phyloP scores from a whole-genome alignment of 2,888 invertebrate genomes.

The Imbricaverruca yamaguchii region DNA sequence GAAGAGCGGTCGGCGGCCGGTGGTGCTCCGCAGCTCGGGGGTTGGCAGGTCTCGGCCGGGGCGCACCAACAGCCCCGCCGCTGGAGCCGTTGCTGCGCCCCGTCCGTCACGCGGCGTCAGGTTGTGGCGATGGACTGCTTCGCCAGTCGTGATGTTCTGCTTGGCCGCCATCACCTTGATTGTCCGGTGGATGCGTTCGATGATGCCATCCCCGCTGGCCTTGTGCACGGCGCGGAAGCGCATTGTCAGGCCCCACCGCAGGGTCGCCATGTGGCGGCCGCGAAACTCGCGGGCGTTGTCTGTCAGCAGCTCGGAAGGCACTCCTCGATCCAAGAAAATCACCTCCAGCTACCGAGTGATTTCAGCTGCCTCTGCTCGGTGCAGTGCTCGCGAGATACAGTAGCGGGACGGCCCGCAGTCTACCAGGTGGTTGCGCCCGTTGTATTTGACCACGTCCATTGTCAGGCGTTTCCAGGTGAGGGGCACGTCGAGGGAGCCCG shows the following conservation, averaged over 20 bases:
- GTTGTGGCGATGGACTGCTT: not conserved
- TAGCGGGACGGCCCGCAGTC: not conserved
- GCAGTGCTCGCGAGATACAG: not conserved
- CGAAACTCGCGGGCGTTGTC: not conserved
- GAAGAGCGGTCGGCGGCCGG: not conserved
- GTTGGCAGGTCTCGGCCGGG: too few relatives aligned
- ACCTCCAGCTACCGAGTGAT: not conserved
- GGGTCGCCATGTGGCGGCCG: not conserved
- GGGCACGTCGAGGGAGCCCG: not conserved
- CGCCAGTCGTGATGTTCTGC: not conserved
- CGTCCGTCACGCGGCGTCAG: too few relatives aligned
- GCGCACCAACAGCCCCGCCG: not conserved
- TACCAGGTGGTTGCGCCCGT: not conserved
- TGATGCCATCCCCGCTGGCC: slow-evolving; percentile 24
- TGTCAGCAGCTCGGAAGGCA: not conserved
- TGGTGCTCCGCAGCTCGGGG: not conserved
- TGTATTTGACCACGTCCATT: not conserved
- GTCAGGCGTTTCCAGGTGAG: not conserved
- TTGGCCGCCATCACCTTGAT: too few relatives aligned
- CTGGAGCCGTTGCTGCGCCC: too few relatives aligned
- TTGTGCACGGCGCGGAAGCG: slow-evolving; percentile 23
- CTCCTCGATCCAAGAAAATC: not conserved
- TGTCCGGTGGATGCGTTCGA: slow-evolving; percentile 20
- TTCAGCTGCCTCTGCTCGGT: not conserved
- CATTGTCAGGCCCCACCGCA: slow-evolving; percentile 2